These are phyloP conservation scores for Pocillopora meandrina DNA, from an alignment of 92 coral and sea anemone genomes.

Conservation along the genomic window DNA sequence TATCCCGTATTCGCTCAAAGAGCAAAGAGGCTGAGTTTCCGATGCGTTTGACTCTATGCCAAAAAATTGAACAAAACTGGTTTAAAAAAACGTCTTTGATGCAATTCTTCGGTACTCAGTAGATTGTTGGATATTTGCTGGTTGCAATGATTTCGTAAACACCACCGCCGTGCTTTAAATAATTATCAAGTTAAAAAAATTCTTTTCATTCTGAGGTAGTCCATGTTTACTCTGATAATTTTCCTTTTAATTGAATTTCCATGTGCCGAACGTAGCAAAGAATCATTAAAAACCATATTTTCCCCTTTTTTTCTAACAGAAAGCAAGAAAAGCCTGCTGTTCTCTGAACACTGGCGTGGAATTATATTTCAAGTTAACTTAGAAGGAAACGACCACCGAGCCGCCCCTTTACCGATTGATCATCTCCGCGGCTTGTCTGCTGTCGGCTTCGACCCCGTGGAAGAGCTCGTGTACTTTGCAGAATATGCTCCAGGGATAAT, in stretches of 20 bases:
- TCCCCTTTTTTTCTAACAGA: conserved; percentile 2
- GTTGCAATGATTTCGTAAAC: too few relatives aligned
- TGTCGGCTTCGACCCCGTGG: conserved; percentile 34
- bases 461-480: conserved; percentile 10
- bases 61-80: too few relatives aligned
- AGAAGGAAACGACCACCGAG: conserved; percentile 1
- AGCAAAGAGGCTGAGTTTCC: too few relatives aligned
- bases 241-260: background rate
- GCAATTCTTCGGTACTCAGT: too few relatives aligned
- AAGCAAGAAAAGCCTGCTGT: conserved; percentile 21
- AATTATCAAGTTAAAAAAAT: background rate
- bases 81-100: too few relatives aligned
- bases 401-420: conserved; percentile 34
- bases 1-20: too few relatives aligned
- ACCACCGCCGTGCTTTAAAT: too few relatives aligned
- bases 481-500: background rate
- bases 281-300: background rate
- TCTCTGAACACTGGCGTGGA: conserved; percentile 1
- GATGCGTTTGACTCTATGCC: too few relatives aligned
- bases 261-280: background rate
- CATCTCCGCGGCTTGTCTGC: background rate
- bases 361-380: conserved; percentile 25
- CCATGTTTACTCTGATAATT: background rate
- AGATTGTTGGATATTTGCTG: too few relatives aligned
- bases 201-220: background rate